These are phyloP conservation scores for Orius insidiosus DNA, from an alignment of 1,140 invertebrate genomes.

Conservation along the genomic window DNA sequence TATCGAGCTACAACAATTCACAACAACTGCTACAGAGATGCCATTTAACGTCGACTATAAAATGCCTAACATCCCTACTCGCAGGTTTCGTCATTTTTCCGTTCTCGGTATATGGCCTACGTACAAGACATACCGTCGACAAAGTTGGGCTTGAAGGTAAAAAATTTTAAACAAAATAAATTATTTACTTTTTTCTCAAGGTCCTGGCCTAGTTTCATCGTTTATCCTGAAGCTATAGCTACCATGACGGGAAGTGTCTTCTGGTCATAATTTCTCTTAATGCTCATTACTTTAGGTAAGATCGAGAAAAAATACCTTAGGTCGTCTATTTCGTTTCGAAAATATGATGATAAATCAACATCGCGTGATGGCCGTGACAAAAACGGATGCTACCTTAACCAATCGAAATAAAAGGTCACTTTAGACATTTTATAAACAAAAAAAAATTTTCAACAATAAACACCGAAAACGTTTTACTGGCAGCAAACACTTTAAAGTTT, in stretches of 20 bases:
- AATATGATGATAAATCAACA: too few species aligned
- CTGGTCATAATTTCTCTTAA: slow-evolving; percentile 93
- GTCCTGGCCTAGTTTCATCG: slow-evolving; percentile 84
- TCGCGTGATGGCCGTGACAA: too few species aligned
- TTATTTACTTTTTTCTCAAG: too few species aligned
- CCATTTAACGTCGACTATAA: slow-evolving; percentile 86
- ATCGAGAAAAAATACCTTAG: too few species aligned
- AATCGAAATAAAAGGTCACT: too few species aligned
- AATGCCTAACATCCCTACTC: slow-evolving; percentile 89
- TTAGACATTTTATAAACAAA: too few species aligned
- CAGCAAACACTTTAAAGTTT: too few species aligned
- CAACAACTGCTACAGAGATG: slow-evolving; percentile 88
- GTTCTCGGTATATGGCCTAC: slow-evolving; percentile 90
- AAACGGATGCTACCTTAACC: too few species aligned
- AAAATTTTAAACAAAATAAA: too few species aligned
- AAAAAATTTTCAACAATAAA: too few species aligned
- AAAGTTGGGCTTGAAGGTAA: slow-evolving; percentile 79
- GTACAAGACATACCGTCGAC: slow-evolving; percentile 70
- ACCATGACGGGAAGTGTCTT: slow-evolving; percentile 78
- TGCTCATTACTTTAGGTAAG: slow-evolving; percentile 81
- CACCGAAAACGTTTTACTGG: too few species aligned
- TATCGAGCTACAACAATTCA: slow-evolving; percentile 95
- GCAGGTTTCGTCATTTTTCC: slow-evolving; percentile 95
- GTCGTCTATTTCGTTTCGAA: too few species aligned
- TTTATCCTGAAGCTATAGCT: slow-evolving; percentile 87